Percentiles rank a stretch among this genome's conserved stretches.
Evolutionary conservation across 1,140 invertebrate species (phyloP).

Genomic region (Hylaeus anthracinus): DNA sequence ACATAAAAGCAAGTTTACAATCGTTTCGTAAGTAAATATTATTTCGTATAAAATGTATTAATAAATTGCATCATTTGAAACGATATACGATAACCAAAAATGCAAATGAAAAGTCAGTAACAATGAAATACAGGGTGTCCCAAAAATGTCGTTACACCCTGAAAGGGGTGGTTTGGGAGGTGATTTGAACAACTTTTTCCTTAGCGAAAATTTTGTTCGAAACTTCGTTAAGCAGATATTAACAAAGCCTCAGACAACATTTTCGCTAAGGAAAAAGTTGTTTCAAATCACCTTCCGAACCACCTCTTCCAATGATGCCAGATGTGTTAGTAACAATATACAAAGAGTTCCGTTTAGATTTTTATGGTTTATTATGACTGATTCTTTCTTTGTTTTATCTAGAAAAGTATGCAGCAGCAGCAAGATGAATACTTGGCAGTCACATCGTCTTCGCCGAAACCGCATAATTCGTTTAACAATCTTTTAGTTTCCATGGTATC

Average conservation of each 20-base stretch:
- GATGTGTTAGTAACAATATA: conserved; percentile 70
- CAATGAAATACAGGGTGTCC: too few relatives aligned
- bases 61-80: too few relatives aligned
- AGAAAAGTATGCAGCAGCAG: conserved; percentile 71
- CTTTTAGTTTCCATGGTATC: conserved; percentile 70
- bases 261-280: too few relatives aligned
- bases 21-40: not conserved
- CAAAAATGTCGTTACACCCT: too few relatives aligned
- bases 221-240: too few relatives aligned
- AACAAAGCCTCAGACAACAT: not conserved
- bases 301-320: not conserved
- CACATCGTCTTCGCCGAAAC: conserved; percentile 46
- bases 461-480: conserved; percentile 71
- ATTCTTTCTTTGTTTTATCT: conserved; percentile 32
- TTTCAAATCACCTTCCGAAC: too few relatives aligned
- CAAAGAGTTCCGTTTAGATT: not conserved
- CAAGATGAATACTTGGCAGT: conserved; percentile 68
- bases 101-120: too few relatives aligned
- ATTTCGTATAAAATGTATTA: not conserved
- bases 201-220: too few relatives aligned
- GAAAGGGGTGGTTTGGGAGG: too few relatives aligned
- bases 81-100: too few relatives aligned
- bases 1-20: not conserved
- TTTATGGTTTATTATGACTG: conserved; percentile 8
- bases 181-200: too few relatives aligned